Base-by-base conservation (phyloP, 2,888 invertebrate species). In the Scaptomyza flava region DNA sequence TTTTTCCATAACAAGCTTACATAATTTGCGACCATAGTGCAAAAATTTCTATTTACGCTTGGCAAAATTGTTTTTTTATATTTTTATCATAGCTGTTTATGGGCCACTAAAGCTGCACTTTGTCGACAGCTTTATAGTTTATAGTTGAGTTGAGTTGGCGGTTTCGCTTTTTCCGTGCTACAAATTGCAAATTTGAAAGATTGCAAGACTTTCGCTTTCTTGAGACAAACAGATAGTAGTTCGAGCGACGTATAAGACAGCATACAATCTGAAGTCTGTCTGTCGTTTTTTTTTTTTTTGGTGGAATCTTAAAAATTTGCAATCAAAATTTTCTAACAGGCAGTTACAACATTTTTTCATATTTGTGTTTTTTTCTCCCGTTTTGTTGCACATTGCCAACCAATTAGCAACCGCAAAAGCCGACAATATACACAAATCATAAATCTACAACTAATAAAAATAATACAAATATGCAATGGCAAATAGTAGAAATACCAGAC, bases 401-500 rank as follows among this genome's bases (percentile, higher is more conserved):
- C 81, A 81, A 81, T 81, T 81, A 81, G 83, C 67, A 60, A 60
- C 54, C 54, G 48, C 27, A 50, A 31, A 68, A 53, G 71, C 63
- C 41, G 14, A 41, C 53, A 65, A 79, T 36, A 51, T 66, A 69
- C 69, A 82, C 67, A 86, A 83, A 77, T 83, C 67, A 86, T 82
- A 88, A 82, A 82, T 88, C 74, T 61, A 53, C 67, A 61, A 77
- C 78, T 63, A 88, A 88, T 86, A 80, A 77, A 88, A 80, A 77
- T 86, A 59, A 60, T 61, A 57, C 65, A 65, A 76, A 72, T 72
- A 59, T 77, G 66, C 72, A 65, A 64, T 59, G 58, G 56, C 76
- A 62, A 52, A 27, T 27, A 27, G 23, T 6, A 36, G 67, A 52
- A 30, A 27, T 41, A 68, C 30, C 43, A 34, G 31, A 12, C 53